Evolutionary conservation across 2,797 vertebrate genomes (phyloP).

Genomic region (Phoxinus dragarum): DNA sequence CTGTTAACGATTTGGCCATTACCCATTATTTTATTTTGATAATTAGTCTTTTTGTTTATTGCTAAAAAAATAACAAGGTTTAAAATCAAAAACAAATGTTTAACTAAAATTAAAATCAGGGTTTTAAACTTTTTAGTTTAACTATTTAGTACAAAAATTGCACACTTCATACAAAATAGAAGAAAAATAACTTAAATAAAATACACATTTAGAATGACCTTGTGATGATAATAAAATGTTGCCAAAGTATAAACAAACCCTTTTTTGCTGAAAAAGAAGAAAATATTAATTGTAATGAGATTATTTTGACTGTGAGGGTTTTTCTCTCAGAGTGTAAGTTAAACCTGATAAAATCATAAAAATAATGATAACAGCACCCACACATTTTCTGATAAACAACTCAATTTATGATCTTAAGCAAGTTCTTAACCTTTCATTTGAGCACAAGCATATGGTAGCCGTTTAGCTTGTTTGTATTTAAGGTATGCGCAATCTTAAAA

Average conservation of each 20-base stretch:
- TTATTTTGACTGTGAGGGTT: background rate
- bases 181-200: background rate
- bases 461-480: background rate
- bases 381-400: background rate
- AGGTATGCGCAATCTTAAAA: background rate
- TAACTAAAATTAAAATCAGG: background rate
- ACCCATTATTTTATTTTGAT: background rate
- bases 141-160: background rate
- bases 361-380: background rate
- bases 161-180: background rate
- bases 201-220: background rate
- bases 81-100: background rate
- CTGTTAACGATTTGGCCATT: background rate
- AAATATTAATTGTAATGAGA: background rate
- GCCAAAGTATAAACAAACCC: background rate
- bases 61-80: background rate
- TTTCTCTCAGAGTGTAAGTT: background rate
- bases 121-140: background rate
- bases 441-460: background rate
- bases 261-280: conserved; percentile 4
- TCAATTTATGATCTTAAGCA: background rate
- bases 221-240: background rate
- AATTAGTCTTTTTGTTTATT: background rate
- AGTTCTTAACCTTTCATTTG: conserved; percentile 6
- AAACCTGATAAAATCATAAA: conserved; percentile 3